Base-by-base conservation (phyloP, 2,888 invertebrate species). In the Apocheima hispidaria region DNA sequence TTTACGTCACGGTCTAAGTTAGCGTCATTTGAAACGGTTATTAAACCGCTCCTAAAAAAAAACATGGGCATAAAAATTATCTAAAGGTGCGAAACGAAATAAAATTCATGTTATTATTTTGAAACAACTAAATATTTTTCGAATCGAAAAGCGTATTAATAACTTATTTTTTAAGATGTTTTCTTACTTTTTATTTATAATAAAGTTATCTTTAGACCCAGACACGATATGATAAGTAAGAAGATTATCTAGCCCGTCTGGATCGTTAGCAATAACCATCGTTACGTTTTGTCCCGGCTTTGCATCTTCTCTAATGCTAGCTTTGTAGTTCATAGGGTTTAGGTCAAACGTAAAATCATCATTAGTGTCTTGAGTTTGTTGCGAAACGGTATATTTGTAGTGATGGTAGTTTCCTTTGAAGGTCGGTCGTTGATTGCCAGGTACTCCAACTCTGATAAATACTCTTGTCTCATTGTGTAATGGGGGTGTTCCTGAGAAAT, bases 381-480 rank as follows among this genome's bases (percentile, higher is more conserved):
- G 84, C 5, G 83, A 83, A 7, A 86, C 72, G 0, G 86, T 86
- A 28, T 92, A 90, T 20, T 93, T 92, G 60, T 93, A 91, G 65
- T 93, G 94, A 52, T 95, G 95, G 70, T 95, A 95, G 72, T 96
- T 95, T 0, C 96, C 96, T 70, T 95, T 95, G 73, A 96, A 96
- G n/a, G 96, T 94, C 0, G 96, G 97, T n/a, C 96, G 90, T 72
- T 96, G 96, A 74, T 96, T 96, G 1, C 96, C 96, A 0, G 96
- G 95, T 3, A 96, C 96, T 0, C 96, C 96, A 0, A 97, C 96
- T n/a, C 96, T 93, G 14, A 97, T 93, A 9, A 94, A 92, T 0
- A 96, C 93, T 33, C 94, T 92, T 0, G 95, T 95, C 65, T 96
- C 95, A 36, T 96, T 94, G 50, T 93, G 90, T 0, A 96, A 82